Conservation (phyloP, 2,888 invertebrate species). For the Tortricodes alternella region DNA sequence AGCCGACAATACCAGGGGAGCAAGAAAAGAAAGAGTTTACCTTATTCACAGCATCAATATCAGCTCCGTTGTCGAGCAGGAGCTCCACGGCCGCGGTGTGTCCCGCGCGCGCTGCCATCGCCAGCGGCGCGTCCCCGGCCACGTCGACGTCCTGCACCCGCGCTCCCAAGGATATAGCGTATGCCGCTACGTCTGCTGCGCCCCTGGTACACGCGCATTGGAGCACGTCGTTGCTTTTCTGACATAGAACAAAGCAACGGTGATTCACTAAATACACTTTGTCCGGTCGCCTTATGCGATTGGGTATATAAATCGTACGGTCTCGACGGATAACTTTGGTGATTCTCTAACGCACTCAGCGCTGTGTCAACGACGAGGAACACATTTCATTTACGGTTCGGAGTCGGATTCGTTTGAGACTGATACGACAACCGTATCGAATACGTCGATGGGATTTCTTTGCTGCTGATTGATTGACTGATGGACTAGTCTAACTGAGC, state of each 20-base stretch:
- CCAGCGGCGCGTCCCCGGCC: constrained; percentile 88
- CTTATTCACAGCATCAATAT: constrained; percentile 87
- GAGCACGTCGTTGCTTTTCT: constrained; percentile 88
- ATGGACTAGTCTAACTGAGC: no score
- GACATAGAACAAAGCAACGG: constrained; percentile 32
- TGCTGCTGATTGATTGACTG: no score
- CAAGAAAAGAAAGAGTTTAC: constrained; percentile 58
- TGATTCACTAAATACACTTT: no score
- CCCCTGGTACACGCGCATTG: constrained; percentile 91
- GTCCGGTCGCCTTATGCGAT: no score
- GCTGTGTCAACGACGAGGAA: no score
- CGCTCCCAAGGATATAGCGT: constrained; percentile 85
- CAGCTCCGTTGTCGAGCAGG: constrained; percentile 86
- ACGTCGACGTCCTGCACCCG: constrained; percentile 85
- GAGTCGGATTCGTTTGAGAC: no score
- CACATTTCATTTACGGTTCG: no score
- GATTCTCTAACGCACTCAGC: no score
- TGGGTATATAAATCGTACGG: no score
- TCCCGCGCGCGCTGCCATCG: constrained; percentile 89
- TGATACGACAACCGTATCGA: no score
- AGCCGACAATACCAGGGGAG: not conserved
- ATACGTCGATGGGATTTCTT: no score
- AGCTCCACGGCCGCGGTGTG: constrained; percentile 85
- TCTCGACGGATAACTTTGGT: no score
- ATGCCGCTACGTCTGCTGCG: constrained; percentile 73